Evolutionary conservation across 2,888 invertebrate genomes (phyloP).

Genomic region (Cantharis rustica): DNA sequence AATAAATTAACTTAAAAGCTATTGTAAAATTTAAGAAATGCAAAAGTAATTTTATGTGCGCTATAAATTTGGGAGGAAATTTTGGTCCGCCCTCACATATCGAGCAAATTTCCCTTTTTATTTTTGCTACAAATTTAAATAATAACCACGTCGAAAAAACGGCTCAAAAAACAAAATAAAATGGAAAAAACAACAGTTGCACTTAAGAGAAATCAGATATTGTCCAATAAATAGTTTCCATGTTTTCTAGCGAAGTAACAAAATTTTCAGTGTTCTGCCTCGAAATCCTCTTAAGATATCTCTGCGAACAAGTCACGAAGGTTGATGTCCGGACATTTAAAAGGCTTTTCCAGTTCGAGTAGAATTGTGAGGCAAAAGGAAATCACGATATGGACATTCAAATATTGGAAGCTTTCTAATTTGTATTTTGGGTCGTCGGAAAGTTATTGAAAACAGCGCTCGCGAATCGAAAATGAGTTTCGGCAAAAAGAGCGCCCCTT

Average conservation of each 20-base stretch:
- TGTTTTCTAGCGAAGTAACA: not conserved
- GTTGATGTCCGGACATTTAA: constrained; percentile 3
- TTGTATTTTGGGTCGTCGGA: not conserved
- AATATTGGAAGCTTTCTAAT: not conserved
- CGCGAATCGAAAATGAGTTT: not conserved
- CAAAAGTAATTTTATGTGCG: constrained; percentile 14
- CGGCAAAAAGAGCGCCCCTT: not conserved
- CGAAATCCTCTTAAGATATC: not conserved
- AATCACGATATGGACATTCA: constrained; percentile 1
- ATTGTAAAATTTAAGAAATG: constrained; percentile 14
- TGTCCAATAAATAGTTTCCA: not conserved
- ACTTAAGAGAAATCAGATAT: not conserved
- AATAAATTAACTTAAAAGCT: constrained; percentile 7
- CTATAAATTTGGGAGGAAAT: constrained; percentile 15
- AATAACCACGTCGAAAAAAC: constrained; percentile 4
- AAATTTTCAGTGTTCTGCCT: not conserved
- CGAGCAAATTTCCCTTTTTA: not conserved
- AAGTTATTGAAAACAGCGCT: not conserved
- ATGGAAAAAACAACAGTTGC: not conserved
- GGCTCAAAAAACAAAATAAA: not conserved
- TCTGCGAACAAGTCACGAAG: not conserved
- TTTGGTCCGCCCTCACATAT: not conserved
- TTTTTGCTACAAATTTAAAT: not conserved
- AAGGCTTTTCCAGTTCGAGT: not conserved
- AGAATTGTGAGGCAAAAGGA: not conserved